Evolutionary conservation across 1,140 invertebrate genomes (phyloP).

Genomic region (Conopomorpha cramerella): DNA sequence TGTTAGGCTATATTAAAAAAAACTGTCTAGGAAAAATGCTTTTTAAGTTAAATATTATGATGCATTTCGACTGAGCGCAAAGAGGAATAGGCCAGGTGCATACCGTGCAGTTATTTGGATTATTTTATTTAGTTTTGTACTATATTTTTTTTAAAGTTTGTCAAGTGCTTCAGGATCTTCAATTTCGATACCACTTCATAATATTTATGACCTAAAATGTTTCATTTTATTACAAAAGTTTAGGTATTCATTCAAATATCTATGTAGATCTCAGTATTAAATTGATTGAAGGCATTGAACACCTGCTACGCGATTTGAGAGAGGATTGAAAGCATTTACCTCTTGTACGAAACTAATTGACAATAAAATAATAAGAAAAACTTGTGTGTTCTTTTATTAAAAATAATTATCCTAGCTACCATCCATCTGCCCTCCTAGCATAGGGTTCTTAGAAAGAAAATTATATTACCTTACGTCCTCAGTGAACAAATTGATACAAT

Average conservation of each 20-base stretch:
- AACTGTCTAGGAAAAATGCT: too few species aligned
- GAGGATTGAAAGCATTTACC: constrained; percentile 16
- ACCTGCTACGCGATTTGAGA: constrained; percentile 25
- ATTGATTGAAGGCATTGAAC: constrained; percentile 36
- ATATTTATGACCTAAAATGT: too few species aligned
- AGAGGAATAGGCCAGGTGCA: constrained; percentile 26
- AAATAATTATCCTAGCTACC: not conserved
- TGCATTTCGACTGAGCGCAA: constrained; percentile 22
- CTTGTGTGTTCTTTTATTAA: constrained; percentile 6
- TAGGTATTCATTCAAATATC: not conserved
- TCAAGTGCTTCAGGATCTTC: constrained; percentile 28
- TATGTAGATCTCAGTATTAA: constrained; percentile 9
- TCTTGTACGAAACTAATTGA: constrained; percentile 30
- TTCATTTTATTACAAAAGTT: not conserved
- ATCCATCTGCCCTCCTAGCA: too few species aligned
- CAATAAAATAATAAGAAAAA: constrained; percentile 42
- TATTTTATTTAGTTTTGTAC: constrained; percentile 44
- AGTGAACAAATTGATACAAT: too few species aligned
- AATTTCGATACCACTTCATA: too few species aligned
- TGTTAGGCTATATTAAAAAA: too few species aligned
- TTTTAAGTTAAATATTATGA: constrained; percentile 4
- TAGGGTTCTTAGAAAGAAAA: too few species aligned
- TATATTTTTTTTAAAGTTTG: constrained; percentile 29
- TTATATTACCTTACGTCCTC: too few species aligned
- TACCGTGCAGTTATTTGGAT: constrained; percentile 22